phyloP scores from a whole-genome alignment of 2,113 vertebrate species.

The Mormyrus lacerda region DNA sequence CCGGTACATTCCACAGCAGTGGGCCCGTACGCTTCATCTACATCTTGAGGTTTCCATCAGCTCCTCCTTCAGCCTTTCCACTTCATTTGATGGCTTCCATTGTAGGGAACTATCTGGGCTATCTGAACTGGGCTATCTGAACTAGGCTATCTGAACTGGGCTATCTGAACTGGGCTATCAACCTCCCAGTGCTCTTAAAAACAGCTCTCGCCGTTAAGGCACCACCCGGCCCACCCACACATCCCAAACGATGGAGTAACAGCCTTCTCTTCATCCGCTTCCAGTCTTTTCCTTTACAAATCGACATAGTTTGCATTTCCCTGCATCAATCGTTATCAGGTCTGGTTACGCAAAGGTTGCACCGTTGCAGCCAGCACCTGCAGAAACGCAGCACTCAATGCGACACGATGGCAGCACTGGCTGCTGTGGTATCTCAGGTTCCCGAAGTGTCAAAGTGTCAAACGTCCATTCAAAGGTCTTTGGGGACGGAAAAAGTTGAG shows the following conservation, averaged over 20 bases:
- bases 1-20: not conserved
- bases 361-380: not conserved
- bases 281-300: not conserved
- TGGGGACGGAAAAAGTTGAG: not conserved
- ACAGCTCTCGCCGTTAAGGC: not conserved
- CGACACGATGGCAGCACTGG: not conserved
- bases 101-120: not conserved
- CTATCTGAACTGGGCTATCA: not conserved
- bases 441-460: not conserved
- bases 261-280: not conserved
- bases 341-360: not conserved
- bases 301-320: not conserved
- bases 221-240: not conserved
- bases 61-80: not conserved
- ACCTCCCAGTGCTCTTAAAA: not conserved
- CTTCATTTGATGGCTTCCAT: slow-evolving; percentile 1
- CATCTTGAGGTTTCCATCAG: not conserved
- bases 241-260: not conserved
- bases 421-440: not conserved
- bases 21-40: not conserved
- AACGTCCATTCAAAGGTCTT: not conserved
- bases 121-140: not conserved
- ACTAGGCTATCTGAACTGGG: not conserved
- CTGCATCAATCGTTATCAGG: not conserved
- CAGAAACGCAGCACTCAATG: not conserved